Conservation (phyloP, 2,113 vertebrate genomes). For the Solenodon paradoxus region DNA sequence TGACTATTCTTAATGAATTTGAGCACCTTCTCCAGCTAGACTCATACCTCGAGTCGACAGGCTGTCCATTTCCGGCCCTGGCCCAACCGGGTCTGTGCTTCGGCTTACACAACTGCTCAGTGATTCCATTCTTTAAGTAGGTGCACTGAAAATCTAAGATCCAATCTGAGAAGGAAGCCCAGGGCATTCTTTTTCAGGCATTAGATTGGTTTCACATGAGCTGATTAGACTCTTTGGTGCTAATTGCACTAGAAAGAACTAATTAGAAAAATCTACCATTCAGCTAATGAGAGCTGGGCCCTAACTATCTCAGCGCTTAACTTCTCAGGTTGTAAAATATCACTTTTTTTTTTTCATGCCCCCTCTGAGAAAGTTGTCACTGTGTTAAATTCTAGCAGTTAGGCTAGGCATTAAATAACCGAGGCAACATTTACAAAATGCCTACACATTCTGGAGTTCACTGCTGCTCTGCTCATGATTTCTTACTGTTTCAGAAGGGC, state of each 20-base stretch:
- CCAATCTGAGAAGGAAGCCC: constrained; percentile 92
- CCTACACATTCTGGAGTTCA: constrained; percentile 26
- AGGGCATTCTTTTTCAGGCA: constrained; percentile 94
- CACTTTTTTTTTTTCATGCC: constrained; percentile 70
- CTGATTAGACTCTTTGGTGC: constrained; percentile 96
- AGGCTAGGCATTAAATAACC: constrained; percentile 76
- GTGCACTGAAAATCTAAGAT: constrained; percentile 78
- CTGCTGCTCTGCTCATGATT: neutral
- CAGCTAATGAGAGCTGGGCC: constrained; percentile 96
- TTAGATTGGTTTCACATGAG: constrained; percentile 97
- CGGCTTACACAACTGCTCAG: neutral
- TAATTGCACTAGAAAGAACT: constrained; percentile 98
- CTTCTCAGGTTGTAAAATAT: constrained; percentile 86
- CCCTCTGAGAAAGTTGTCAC: constrained; percentile 62
- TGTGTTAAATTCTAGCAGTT: constrained; percentile 73
- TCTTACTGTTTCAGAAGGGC: constrained; percentile 23
- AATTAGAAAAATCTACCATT: constrained; percentile 97
- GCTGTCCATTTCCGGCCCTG: neutral
- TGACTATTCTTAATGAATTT: neutral
- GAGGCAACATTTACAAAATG: constrained; percentile 68
- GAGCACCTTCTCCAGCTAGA: neutral
- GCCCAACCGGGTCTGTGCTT: neutral
- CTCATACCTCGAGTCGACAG: neutral
- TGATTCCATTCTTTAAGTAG: constrained; percentile 71
- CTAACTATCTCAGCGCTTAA: constrained; percentile 90